phyloP scores from a whole-genome alignment of 2,888 invertebrate genomes.

The Globia sparganii region DNA sequence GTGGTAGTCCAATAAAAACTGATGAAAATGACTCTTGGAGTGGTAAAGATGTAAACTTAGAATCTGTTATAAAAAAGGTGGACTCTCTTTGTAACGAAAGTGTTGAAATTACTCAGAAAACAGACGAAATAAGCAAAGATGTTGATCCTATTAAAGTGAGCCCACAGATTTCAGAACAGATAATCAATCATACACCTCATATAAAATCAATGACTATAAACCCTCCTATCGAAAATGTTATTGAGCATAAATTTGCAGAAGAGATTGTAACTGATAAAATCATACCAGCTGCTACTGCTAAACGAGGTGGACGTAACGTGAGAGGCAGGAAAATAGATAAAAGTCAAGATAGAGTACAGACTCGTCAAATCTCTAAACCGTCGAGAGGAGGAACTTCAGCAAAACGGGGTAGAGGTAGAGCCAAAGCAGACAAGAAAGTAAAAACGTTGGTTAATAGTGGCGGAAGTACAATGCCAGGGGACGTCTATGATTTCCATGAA shows the following conservation, averaged over 20 bases:
- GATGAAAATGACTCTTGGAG: conserved; percentile 95
- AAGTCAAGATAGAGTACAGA: conserved; percentile 83
- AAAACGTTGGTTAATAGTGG: conserved; percentile 86
- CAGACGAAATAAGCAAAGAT: conserved; percentile 63
- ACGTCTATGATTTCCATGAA: conserved; percentile 97
- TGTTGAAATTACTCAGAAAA: conserved; percentile 72
- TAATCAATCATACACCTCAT: conserved; percentile 46
- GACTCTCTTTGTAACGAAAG: conserved; percentile 91
- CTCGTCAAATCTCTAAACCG: conserved; percentile 86
- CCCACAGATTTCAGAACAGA: conserved; percentile 50
- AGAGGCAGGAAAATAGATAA: conserved; percentile 86
- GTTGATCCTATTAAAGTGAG: conserved; percentile 44
- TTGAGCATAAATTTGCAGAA: conserved; percentile 64
- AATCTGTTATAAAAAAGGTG: conserved; percentile 95
- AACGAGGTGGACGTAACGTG: conserved; percentile 84
- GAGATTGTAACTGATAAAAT: conserved; percentile 71
- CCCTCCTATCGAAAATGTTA: conserved; percentile 60
- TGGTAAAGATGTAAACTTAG: conserved; percentile 94
- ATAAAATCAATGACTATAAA: conserved; percentile 55
- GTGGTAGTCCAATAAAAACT: conserved; percentile 81
- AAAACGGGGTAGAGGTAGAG: conserved; percentile 89
- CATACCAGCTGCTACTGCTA: conserved; percentile 66
- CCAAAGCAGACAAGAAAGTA: conserved; percentile 89
- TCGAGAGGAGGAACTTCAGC: conserved; percentile 77
- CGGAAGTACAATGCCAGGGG: conserved; percentile 92